Evolutionary conservation across 2,888 invertebrate genomes (phyloP).

Genomic region (Melanophora roralis): DNA sequence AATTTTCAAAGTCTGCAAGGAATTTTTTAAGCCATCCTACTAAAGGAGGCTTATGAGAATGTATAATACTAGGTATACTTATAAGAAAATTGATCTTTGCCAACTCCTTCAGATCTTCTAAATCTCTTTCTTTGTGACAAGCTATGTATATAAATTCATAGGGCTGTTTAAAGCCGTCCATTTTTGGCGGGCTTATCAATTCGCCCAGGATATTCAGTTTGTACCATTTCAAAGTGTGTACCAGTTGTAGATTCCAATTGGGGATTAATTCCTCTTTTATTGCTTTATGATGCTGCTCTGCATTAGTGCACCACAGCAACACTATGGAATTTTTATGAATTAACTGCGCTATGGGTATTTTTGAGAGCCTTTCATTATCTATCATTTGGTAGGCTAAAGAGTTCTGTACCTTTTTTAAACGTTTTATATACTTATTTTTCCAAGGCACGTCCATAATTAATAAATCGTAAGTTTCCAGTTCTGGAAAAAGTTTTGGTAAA

Average conservation of each 20-base stretch:
- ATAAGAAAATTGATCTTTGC: conserved; percentile 81
- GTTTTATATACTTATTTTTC: conserved; percentile 95
- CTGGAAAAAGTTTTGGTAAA: conserved; percentile 78
- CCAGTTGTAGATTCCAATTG: conserved; percentile 84
- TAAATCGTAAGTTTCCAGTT: conserved; percentile 80
- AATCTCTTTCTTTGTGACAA: conserved; percentile 66
- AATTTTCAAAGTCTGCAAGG: conserved; percentile 77
- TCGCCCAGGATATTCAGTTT: conserved; percentile 81
- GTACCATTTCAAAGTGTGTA: conserved; percentile 92
- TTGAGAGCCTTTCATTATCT: conserved; percentile 84
- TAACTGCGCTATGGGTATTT: conserved; percentile 84
- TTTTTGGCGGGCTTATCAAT: conserved; percentile 83
- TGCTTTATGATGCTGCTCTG: conserved; percentile 82
- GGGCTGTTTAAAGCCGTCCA: conserved; percentile 85
- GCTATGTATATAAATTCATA: conserved; percentile 89
- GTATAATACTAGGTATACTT: conserved; percentile 93
- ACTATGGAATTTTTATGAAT: conserved; percentile 83
- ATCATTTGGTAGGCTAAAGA: conserved; percentile 85
- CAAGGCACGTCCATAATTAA: conserved; percentile 96
- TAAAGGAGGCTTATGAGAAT: conserved; percentile 97
- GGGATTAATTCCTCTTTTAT: conserved; percentile 86
- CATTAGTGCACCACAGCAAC: conserved; percentile 96
- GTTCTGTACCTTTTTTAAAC: conserved; percentile 82
- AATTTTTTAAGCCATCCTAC: conserved; percentile 78
- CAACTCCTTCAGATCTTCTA: conserved; percentile 65